A percentile compares a stretch with the other conserved stretches of the same genome.
Evolutionary conservation across 2,113 vertebrate species (phyloP).

Genomic region (Chelonoidis abingdonii): DNA sequence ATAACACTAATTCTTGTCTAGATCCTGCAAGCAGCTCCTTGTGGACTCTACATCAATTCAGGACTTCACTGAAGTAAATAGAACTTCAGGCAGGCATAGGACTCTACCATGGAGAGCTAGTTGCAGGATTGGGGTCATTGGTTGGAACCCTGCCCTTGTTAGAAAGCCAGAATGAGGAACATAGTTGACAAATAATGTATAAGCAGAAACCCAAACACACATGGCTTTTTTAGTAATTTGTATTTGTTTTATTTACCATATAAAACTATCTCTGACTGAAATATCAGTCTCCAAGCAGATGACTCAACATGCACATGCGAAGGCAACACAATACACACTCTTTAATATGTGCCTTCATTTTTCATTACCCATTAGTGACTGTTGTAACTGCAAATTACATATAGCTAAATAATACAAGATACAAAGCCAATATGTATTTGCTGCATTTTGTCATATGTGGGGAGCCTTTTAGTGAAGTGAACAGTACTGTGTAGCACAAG

Average conservation of each 20-base stretch:
- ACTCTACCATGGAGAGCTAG: background rate
- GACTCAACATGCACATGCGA: background rate
- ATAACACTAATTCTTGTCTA: rapidly evolving
- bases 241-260: background rate
- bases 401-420: background rate
- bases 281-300: background rate
- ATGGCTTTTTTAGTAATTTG: background rate
- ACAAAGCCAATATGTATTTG: background rate
- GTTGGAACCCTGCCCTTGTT: background rate
- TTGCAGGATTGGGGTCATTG: background rate
- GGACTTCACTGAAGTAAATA: background rate
- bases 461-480: constrained; percentile 35
- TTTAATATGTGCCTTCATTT: background rate
- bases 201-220: background rate
- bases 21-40: rapidly evolving
- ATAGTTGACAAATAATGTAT: rapidly evolving
- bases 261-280: background rate
- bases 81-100: background rate
- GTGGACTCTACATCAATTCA: rapidly evolving
- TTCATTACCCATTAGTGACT: background rate
- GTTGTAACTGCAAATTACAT: background rate
- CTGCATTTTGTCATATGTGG: background rate
- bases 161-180: background rate
- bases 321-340: background rate
- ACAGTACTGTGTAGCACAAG: constrained; percentile 27